Evolutionary conservation across 2,797 vertebrate species (phyloP), one percentile per base, ranked within the genome.

Genomic region (Sternarchorhynchus goeldii): DNA sequence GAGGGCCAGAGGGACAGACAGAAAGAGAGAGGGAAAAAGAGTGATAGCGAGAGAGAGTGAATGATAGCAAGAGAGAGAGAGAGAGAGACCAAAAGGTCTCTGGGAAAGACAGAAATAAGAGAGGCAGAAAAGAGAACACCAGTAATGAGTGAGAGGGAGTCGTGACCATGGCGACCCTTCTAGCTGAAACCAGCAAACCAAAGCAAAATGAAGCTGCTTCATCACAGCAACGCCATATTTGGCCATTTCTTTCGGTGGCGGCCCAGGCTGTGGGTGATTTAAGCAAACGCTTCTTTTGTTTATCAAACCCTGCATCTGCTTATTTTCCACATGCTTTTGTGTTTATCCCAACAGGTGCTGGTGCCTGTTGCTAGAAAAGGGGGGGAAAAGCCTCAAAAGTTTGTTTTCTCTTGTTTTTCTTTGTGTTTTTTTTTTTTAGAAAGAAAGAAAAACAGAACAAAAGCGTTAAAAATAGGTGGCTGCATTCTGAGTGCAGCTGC

Each of bases 321-420:
- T 73, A 80, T 80, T 83, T 85, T 83, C 84, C 57, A 69, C 73
- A 8, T 66, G 64, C 50, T 57, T 17, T 57, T 76, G 68, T 77
- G 83, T 88, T 91, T 87, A 88, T 75, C 77, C 73, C 81, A 90
- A 90, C 91, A 91, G 88, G 90, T 91, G 88, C 85, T 78, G 84
- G 63, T 31, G 59, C 6, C 70, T 69, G 71, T 32, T 55, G 56
- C 67, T 50, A 72, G 80, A 84, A 60, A 57, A 56, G 58, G 70
- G 68, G 66, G 59, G 20, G 14, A n/a, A n/a, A n/a, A 59, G 57
- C 32, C 64, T 25, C 25, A 25, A 17, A 29, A 39, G 74, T 6
- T 6, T 77, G 45, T 34, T 34, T 55, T 62, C 25, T 25, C 25
- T 25, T 25, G 25, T 25, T 25, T 25, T 25, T 25, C 25, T 25